Evolutionary conservation across 2,888 invertebrate species (phyloP).

Genomic region (Plebejus argus): DNA sequence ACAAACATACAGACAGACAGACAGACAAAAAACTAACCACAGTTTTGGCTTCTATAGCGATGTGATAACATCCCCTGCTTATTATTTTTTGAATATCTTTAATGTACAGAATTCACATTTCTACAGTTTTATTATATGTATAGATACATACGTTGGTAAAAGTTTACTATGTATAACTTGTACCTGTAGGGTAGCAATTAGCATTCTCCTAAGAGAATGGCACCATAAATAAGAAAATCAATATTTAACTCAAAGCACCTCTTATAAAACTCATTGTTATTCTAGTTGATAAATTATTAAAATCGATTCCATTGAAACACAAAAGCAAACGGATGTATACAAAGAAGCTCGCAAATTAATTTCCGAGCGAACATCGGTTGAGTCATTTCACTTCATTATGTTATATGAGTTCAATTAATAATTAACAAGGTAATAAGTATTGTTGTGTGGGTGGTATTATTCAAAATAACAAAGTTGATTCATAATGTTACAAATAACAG

Average conservation of each 20-base stretch:
- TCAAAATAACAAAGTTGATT: no score
- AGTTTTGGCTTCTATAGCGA: no score
- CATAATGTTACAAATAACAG: no score
- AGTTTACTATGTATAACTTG: not conserved
- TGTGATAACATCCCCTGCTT: no score
- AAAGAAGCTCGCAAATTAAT: slow-evolving; percentile 1
- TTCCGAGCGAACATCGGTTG: slow-evolving; percentile 1
- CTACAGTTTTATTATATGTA: no score
- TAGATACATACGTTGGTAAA: no score
- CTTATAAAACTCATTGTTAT: slow-evolving; percentile 16
- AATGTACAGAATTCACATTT: no score
- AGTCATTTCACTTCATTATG: not conserved
- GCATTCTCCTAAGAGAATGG: no score
- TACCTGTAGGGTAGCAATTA: not conserved
- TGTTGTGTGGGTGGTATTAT: not conserved
- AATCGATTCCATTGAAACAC: slow-evolving; percentile 9
- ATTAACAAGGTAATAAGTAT: not conserved
- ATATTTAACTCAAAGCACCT: not conserved
- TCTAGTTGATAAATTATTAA: slow-evolving; percentile 14
- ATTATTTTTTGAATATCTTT: no score
- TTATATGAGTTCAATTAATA: slow-evolving; percentile 1
- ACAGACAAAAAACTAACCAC: no score
- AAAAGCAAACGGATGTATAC: slow-evolving; percentile 6
- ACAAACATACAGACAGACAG: no score
- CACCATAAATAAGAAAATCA: not conserved